Evolutionary conservation across 2,888 invertebrate species (phyloP).

Genomic region (Scaeva pyrastri): DNA sequence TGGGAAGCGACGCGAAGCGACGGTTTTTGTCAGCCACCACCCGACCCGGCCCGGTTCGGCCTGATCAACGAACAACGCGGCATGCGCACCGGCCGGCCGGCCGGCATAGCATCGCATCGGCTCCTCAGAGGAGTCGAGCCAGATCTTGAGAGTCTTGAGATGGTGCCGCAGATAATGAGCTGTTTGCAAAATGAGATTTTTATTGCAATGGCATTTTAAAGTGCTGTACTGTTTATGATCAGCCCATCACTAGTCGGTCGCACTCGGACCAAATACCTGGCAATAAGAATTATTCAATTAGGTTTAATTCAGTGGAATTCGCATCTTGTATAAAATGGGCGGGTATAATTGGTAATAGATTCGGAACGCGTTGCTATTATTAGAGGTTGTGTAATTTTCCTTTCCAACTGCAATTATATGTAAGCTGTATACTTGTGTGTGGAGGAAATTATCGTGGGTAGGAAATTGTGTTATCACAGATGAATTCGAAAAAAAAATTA

Average conservation of each 20-base stretch:
- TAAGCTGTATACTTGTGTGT: background rate
- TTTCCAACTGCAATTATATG: background rate
- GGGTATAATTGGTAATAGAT: slow-evolving; percentile 42
- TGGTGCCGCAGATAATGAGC: slow-evolving; percentile 73
- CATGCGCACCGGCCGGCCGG: background rate
- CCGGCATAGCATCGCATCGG: background rate
- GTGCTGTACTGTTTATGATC: slow-evolving; percentile 72
- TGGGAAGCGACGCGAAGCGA: background rate
- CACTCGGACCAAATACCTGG: slow-evolving; percentile 45
- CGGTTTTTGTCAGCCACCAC: background rate
- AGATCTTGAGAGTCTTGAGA: slow-evolving; percentile 39
- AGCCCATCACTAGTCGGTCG: slow-evolving; percentile 23
- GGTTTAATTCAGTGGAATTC: slow-evolving; percentile 57
- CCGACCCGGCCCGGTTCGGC: too few species aligned
- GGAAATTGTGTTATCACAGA: too few species aligned
- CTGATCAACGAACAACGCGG: too few species aligned
- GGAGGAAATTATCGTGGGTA: background rate
- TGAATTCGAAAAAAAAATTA: too few species aligned
- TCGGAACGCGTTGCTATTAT: background rate
- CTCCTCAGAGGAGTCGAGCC: background rate
- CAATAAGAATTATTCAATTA: slow-evolving; percentile 70
- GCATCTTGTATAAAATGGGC: slow-evolving; percentile 40
- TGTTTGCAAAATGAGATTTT: slow-evolving; percentile 61
- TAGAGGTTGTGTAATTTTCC: background rate
- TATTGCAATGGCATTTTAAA: slow-evolving; percentile 69